Evolutionary conservation across 2,888 invertebrate species (phyloP), one percentile per base, ranked within the genome.

Genomic region (Sarcophaga rosellei): DNA sequence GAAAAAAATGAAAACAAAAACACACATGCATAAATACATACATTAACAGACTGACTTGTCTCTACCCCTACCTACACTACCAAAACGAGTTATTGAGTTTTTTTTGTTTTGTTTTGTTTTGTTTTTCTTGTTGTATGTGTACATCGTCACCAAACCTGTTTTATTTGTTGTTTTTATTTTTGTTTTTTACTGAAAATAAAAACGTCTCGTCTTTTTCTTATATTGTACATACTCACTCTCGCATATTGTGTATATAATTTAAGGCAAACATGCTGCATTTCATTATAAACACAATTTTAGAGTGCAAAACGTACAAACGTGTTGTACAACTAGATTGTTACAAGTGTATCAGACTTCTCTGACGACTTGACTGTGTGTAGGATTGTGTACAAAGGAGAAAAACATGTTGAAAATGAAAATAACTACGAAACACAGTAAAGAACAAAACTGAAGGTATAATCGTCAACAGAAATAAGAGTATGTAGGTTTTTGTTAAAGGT

Each of bases 71-170:
- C 81, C 86, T 84, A 86, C 86, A 74, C 86, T 84, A 84, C 86
- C 84, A 84, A 88, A 88, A 84, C 87, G 20, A 80, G 82, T 85
- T 87, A 82, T 76, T n/a, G 45, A 65, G 76, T 81, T 75, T 23
- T 59, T 44, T 45, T 44, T 62, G 69, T 68, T 66, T 45, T 70
- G 35, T 25, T 20, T 66, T 53, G 23, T 23, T 53, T 12, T 47
- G 47, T 25, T 44, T 47, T 70, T 69, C 45, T 65, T 69, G 12
- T 65, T 73, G 61, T 61, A 66, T 62, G 75, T 78, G 78, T 78
- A 68, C 81, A 78, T 84, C 91, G 91, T 91, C 91, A 91, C 89
- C 90, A 91, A 91, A 91, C 91, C 90, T 89, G 91, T 91, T 91
- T 91, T 91, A 89, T 88, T 89, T 77, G 68, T 72, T 83, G 66